Percentiles rank a stretch among this genome's conserved stretches.
These are phyloP conservation scores for Porites lobata DNA, from an alignment of 92 coral and sea anemone species.

Conservation along the genomic window DNA sequence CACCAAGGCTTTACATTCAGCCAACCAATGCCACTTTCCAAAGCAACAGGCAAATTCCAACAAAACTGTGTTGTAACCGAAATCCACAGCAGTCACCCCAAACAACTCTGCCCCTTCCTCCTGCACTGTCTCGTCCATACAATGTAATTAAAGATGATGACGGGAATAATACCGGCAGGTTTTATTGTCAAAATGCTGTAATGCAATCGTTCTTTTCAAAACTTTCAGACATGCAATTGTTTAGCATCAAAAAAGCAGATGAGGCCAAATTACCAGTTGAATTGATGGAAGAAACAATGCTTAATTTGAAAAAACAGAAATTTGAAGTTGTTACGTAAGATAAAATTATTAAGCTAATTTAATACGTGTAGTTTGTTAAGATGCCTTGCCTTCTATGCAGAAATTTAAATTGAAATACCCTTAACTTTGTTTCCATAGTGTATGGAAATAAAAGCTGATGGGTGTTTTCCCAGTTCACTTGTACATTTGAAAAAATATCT, in stretches of 20 bases:
- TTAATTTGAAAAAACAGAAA: background rate
- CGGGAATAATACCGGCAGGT: conserved; percentile 21
- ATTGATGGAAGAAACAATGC: background rate
- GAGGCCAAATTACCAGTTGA: background rate
- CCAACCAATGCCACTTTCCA: background rate
- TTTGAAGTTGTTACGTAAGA: conserved; percentile 22
- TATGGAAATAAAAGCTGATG: too few relatives aligned
- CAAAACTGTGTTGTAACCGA: too few relatives aligned
- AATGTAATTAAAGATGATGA: conserved; percentile 10
- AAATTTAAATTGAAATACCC: too few relatives aligned
- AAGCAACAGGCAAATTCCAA: background rate
- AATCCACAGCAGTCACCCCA: background rate
- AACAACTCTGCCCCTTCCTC: background rate
- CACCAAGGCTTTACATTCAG: background rate
- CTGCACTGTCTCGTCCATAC: background rate
- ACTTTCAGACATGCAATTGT: too few relatives aligned
- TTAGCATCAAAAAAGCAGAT: too few relatives aligned
- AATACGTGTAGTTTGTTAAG: too few relatives aligned
- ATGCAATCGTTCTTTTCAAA: background rate
- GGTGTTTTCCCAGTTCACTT: too few relatives aligned
- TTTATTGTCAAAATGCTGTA: background rate
- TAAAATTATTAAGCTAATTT: conserved; percentile 9
- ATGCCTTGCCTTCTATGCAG: too few relatives aligned
- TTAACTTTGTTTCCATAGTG: too few relatives aligned
- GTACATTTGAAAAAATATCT: too few relatives aligned